Base-by-base conservation (phyloP, 1,140 invertebrate genomes). In the Melanaphis sacchari region DNA sequence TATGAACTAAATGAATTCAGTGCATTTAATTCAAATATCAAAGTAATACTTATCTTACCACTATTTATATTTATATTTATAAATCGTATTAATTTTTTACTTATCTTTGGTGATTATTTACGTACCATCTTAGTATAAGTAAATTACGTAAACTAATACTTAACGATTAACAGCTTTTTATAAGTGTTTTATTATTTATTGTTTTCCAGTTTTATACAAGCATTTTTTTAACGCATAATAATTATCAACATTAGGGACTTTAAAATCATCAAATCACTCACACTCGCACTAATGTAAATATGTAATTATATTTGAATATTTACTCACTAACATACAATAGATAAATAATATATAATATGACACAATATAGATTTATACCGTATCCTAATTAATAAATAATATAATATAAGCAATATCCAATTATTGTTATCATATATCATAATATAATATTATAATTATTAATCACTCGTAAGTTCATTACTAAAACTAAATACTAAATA, bases 131-230 rank as follows among this genome's bases (percentile, higher is more conserved):
- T 31, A 66, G 59, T 31, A 66, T n/a, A 59, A 66, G 54, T 31
- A 66, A 15, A 26, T 31, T n/a, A 76, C 8, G n/a, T 36, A 76
- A n/a, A 18, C 31, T 15, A 76, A 76, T 76, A 5, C 4, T 76
- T 76, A 36, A n/a, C 36, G 5, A n/a, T 36, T 76, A 76, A n/a
- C 4, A 76, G n/a, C 3, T 49, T 66, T 59, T n/a, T 5, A n/a
- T 76, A 76, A 76, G 59, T 76, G 31, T 76, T 76, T 76, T 76
- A 76, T 76, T 76, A 76, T 18, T 76, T 76, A 76, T 76, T 76
- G 59, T 76, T 76, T 76, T 76, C 31, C 59, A 76, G 3, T 76
- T 76, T 76, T 76, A n/a, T 76, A n/a, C 59, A 76, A 18, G 15
- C 7, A 18, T 76, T 76, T 66, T 66, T 59, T 66, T 66, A 31